Evolutionary conservation across 2,888 invertebrate species (phyloP).

Genomic region (Suillia variegata): DNA sequence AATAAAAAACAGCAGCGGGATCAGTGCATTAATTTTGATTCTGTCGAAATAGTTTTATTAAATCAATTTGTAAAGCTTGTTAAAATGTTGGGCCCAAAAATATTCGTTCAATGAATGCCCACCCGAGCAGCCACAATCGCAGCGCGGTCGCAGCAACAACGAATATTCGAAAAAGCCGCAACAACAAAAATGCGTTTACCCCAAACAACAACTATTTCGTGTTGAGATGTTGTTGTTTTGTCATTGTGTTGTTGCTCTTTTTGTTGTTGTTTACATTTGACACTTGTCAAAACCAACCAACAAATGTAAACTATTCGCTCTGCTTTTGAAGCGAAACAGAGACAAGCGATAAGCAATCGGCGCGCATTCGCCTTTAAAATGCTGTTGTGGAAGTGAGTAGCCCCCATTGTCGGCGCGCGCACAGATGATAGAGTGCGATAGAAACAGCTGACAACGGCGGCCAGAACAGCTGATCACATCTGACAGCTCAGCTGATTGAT

Average conservation of each 20-base stretch:
- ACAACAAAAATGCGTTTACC: slow-evolving; percentile 25
- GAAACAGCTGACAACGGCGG: slow-evolving; percentile 20
- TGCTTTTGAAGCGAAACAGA: not conserved
- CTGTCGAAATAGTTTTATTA: too few relatives aligned
- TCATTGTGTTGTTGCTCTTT: slow-evolving; percentile 12
- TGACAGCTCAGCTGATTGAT: slow-evolving; percentile 10
- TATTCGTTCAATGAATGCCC: too few relatives aligned
- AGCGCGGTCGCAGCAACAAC: too few relatives aligned
- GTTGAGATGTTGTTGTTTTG: too few relatives aligned
- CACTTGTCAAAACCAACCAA: slow-evolving; percentile 30
- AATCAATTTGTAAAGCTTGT: too few relatives aligned
- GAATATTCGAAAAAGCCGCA: slow-evolving; percentile 21
- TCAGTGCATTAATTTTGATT: too few relatives aligned
- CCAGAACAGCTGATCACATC: slow-evolving; percentile 17
- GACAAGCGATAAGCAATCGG: slow-evolving; percentile 25
- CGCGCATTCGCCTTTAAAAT: slow-evolving; percentile 23
- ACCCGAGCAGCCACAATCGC: too few relatives aligned
- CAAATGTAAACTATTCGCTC: slow-evolving; percentile 9
- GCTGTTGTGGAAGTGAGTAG: not conserved
- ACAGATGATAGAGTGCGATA: slow-evolving; percentile 9
- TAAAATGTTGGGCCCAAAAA: too few relatives aligned
- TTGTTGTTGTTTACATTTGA: slow-evolving; percentile 45
- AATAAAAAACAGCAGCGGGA: too few relatives aligned
- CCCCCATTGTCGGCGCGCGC: not conserved
- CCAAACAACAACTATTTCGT: too few relatives aligned